phyloP scores from a whole-genome alignment of 2,113 vertebrate genomes.

The Pelusios castaneus region DNA sequence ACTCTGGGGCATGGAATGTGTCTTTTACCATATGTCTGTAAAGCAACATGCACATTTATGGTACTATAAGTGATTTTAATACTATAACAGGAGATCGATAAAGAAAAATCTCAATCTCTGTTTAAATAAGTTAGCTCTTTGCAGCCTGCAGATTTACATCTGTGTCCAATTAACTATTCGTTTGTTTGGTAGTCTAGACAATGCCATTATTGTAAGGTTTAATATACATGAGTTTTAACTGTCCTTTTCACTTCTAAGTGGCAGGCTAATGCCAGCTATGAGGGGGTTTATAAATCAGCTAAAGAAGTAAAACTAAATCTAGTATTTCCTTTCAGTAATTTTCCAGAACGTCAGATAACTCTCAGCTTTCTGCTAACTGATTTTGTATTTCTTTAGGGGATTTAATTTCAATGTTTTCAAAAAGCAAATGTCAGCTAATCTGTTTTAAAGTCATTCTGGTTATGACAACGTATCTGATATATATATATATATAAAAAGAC shows the following conservation, averaged over 20 bases:
- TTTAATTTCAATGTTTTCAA: constrained; percentile 34
- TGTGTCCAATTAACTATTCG: background rate
- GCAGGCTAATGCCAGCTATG: background rate
- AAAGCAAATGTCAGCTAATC: constrained; percentile 35
- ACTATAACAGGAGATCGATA: background rate
- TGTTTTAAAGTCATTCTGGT: constrained; percentile 40
- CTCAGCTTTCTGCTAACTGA: background rate
- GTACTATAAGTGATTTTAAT: background rate
- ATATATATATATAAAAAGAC: constrained; percentile 17
- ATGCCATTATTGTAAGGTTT: background rate
- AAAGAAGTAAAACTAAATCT: background rate
- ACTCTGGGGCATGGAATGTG: background rate
- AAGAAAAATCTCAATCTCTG: background rate
- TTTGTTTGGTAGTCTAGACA: background rate
- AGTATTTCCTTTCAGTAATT: background rate
- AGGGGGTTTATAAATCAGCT: constrained; percentile 27
- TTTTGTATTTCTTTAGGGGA: background rate
- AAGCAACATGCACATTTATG: background rate
- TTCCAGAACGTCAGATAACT: constrained; percentile 11
- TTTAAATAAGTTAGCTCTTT: background rate
- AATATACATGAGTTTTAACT: constrained; percentile 22
- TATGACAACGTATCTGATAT: constrained; percentile 6
- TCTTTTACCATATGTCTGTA: background rate
- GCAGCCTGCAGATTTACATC: background rate
- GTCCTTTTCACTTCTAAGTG: background rate